Evolutionary conservation across 2,113 vertebrate genomes (phyloP), one percentile per base, ranked within the genome.

Genomic region (Archilochus colubris): DNA sequence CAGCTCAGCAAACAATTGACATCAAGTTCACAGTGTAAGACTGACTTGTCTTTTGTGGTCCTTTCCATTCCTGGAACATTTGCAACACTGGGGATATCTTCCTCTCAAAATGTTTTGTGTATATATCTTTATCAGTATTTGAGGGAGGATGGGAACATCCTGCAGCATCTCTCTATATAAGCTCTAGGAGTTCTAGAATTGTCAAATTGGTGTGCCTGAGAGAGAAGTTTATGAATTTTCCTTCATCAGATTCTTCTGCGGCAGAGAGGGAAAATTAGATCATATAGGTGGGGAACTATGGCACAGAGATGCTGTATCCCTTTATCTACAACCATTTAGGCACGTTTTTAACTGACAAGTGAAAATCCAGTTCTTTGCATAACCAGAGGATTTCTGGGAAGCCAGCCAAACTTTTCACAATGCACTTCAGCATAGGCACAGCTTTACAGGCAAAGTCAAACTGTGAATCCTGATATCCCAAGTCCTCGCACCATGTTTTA

Each of bases 351-450:
- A 54, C 24, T 58, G 62, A 38, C 22, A 82, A 64, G 46, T 7
- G 8, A 40, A 62, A 85, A 69, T 61, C 36, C 38, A 69, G 5
- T 54, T 76, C 87, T 57, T 24, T 54, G 59, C 0, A 0, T 68
- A 63, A 78, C 46, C 12, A 16, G 33, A 91, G 83, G 57, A 64
- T 91, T 89, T 64, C 90, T 82, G 85, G 90, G 92, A 82, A 93
- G 62, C 8, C 75, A 50, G 93, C 50, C 89, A 87, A 66, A 16
- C 67, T 87, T 89, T 23, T 54, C 53, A 50, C 15, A 20, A 40
- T 24, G 16, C 7, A 6, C 40, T 24, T 89, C 0, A 0, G 54
- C 67, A 40, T 66, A 0, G 4, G 70, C 70, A 25, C 80, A 50
- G 83, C 74, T 8, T 15, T 30, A 31, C 10, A 11, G 55, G 63